These are phyloP conservation scores for Cydia amplana DNA, from an alignment of 1,140 invertebrate species.

Conservation along the genomic window DNA sequence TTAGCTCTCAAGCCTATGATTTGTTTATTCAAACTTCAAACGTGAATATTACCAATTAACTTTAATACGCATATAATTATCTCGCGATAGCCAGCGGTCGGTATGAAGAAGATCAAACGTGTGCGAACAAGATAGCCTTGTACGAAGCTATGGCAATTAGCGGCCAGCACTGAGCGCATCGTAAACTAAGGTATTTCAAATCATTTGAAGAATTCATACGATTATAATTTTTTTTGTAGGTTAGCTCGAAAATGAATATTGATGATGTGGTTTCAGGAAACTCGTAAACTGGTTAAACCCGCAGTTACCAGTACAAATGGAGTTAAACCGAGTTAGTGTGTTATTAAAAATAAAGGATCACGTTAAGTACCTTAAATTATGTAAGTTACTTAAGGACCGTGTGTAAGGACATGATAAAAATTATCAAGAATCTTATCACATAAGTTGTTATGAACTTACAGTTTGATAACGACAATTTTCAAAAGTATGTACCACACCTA, in stretches of 20 bases:
- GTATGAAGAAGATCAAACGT: constrained; percentile 15
- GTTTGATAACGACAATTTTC: too few relatives aligned
- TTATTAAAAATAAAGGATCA: too few relatives aligned
- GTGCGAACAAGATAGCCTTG: background rate
- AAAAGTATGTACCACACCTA: too few relatives aligned
- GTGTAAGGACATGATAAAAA: too few relatives aligned
- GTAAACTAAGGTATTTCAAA: background rate
- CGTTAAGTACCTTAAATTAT: too few relatives aligned
- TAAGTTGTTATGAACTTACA: too few relatives aligned
- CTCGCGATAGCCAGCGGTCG: background rate
- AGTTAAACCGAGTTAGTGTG: too few relatives aligned
- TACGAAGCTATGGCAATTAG: background rate
- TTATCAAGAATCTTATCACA: too few relatives aligned
- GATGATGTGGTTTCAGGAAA: too few relatives aligned
- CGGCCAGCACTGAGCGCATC: background rate
- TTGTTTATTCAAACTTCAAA: background rate
- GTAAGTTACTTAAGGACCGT: too few relatives aligned
- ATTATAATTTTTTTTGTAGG: background rate
- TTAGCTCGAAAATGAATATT: background rate
- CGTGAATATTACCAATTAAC: background rate
- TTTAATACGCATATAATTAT: constrained; percentile 2
- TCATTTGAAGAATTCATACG: background rate
- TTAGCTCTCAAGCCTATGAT: background rate
- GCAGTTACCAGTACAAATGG: too few relatives aligned
- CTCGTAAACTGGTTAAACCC: too few relatives aligned